phyloP scores from a whole-genome alignment of 2,797 vertebrate genomes.

The Microcaecilia unicolor region DNA sequence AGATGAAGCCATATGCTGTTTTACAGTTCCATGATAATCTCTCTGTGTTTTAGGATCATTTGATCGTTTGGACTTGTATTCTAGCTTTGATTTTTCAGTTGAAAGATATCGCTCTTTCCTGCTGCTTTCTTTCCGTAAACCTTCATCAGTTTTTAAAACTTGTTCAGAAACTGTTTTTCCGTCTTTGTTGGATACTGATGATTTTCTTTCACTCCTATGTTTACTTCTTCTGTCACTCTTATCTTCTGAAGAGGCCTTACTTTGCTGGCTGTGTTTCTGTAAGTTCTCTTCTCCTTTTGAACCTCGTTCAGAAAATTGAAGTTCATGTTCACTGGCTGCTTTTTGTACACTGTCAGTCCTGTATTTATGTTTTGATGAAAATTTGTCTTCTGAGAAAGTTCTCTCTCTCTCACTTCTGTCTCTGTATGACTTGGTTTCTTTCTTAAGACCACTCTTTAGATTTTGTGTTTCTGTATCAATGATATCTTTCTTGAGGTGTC shows the following conservation, averaged over 20 bases:
- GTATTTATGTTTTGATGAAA: slow-evolving; percentile 57
- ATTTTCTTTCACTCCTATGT: slow-evolving; percentile 72
- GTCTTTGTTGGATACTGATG: slow-evolving; percentile 55
- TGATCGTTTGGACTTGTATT: slow-evolving; percentile 59
- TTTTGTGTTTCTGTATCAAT: slow-evolving; percentile 42
- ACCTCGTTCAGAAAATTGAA: slow-evolving; percentile 36
- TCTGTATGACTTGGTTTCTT: slow-evolving; percentile 44
- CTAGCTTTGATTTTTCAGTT: slow-evolving; percentile 54
- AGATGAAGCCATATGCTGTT: slow-evolving; percentile 27
- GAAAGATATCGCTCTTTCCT: slow-evolving; percentile 61
- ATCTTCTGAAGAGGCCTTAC: slow-evolving; percentile 62
- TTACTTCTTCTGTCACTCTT: slow-evolving; percentile 77
- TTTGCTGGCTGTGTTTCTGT: slow-evolving; percentile 55
- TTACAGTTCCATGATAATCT: slow-evolving; percentile 54
- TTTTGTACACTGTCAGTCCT: slow-evolving; percentile 63
- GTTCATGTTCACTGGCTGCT: slow-evolving; percentile 50
- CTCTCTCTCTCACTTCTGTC: slow-evolving; percentile 76
- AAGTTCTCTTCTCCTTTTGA: slow-evolving; percentile 45
- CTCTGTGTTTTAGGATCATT: slow-evolving; percentile 66
- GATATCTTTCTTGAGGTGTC: slow-evolving; percentile 65
- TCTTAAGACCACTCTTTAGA: slow-evolving; percentile 41
- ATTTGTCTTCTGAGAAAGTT: slow-evolving; percentile 64
- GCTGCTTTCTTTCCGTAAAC: slow-evolving; percentile 48
- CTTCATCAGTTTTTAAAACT: slow-evolving; percentile 58
- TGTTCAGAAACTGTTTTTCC: slow-evolving; percentile 53